Percentiles rank a stretch among this genome's conserved stretches.
These are phyloP conservation scores for Syngnathus floridae DNA, from an alignment of 2,113 vertebrate genomes.

Conservation along the genomic window DNA sequence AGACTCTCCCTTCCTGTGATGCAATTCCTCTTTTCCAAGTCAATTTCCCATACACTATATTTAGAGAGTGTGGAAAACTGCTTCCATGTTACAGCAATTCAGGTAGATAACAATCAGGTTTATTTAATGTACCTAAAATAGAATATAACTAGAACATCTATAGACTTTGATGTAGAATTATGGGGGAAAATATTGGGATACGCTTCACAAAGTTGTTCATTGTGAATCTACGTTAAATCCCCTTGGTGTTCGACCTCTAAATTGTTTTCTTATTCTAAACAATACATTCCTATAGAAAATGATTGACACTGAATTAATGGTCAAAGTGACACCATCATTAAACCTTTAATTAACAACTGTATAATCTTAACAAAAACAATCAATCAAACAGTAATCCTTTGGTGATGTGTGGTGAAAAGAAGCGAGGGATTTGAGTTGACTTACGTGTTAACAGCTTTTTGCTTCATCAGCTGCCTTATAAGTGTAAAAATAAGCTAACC, in stretches of 20 bases:
- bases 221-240: too few species aligned
- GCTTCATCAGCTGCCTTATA: background rate
- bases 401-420: background rate
- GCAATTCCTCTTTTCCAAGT: conserved; percentile 39
- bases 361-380: too few species aligned
- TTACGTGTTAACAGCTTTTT: background rate
- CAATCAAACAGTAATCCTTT: background rate
- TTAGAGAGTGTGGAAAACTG: conserved; percentile 15
- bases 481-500: background rate
- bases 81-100: background rate
- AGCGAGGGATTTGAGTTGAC: background rate
- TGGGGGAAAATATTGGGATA: background rate
- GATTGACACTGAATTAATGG: background rate
- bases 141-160: background rate
- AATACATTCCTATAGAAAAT: background rate
- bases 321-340: background rate
- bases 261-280: too few species aligned
- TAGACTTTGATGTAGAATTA: background rate
- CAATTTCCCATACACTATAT: conserved; percentile 24
- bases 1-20: conserved; percentile 51
- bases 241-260: too few species aligned
- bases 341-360: too few species aligned
- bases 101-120: conserved; percentile 9
- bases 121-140: background rate
- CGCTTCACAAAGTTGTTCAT: background rate